A percentile compares a stretch with the other conserved stretches of the same genome.
Evolutionary conservation across 1,140 invertebrate genomes (phyloP).

Genomic region (Trichonephila inaurata): DNA sequence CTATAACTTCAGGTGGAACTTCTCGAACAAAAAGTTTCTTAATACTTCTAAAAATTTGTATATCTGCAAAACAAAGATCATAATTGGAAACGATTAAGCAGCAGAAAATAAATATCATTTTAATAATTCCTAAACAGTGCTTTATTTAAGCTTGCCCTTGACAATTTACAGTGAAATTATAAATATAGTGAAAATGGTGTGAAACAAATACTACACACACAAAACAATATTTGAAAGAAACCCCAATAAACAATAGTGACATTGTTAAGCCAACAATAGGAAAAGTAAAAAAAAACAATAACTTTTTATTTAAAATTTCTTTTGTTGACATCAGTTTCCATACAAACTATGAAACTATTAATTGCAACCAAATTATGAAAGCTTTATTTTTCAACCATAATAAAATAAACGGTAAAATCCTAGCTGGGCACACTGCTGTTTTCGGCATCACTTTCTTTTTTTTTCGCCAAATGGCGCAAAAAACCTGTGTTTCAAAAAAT

Average conservation of each 20-base stretch:
- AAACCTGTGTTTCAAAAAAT: no score
- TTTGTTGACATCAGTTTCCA: no score
- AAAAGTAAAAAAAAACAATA: no score
- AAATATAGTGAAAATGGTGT: background rate
- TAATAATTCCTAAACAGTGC: background rate
- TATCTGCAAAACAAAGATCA: background rate
- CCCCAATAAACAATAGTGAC: background rate
- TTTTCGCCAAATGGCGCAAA: no score
- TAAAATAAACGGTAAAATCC: no score
- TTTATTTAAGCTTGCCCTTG: background rate
- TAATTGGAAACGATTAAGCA: background rate
- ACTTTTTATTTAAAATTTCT: no score
- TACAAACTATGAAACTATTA: no score
- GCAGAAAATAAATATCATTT: background rate
- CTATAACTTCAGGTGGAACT: background rate
- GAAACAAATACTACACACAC: background rate
- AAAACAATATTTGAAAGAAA: background rate
- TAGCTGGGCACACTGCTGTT: no score
- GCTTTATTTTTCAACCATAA: no score
- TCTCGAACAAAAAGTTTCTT: background rate
- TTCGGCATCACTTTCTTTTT: no score
- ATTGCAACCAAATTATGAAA: no score
- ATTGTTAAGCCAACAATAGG: background rate
- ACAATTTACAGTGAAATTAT: background rate
- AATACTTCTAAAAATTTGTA: background rate